phyloP scores from a whole-genome alignment of 2,113 vertebrate species.

The Oriolus oriolus region DNA sequence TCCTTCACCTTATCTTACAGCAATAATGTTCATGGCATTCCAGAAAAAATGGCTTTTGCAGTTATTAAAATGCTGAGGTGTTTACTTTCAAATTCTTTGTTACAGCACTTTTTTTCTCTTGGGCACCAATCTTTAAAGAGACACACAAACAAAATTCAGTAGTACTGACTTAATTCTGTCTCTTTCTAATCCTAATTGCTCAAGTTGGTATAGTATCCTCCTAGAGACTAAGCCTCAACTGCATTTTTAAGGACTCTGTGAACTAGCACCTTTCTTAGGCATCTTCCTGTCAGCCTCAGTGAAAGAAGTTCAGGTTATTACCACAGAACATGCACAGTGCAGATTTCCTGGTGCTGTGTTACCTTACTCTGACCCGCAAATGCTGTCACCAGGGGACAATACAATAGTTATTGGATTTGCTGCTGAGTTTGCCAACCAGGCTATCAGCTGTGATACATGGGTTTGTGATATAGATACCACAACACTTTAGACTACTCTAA shows the following conservation, averaged over 20 bases:
- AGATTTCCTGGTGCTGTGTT: not conserved
- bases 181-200: not conserved
- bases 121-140: not conserved
- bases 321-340: not conserved
- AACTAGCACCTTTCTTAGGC: not conserved
- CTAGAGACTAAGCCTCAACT: not conserved
- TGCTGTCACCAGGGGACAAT: not conserved
- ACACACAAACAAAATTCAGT: not conserved
- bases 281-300: not conserved
- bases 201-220: not conserved
- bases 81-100: not conserved
- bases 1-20: not conserved
- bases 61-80: slow-evolving; percentile 26
- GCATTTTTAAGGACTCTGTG: not conserved
- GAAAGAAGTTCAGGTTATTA: not conserved
- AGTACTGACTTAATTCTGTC: not conserved
- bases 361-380: not conserved
- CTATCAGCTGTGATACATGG: not conserved
- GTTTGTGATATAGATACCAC: not conserved
- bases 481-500: not conserved
- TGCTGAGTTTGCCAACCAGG: not conserved
- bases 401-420: not conserved
- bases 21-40: not conserved
- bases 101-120: not conserved
- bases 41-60: slow-evolving; percentile 14